Conservation (phyloP, 2,797 vertebrate genomes). For the Mus spretus region DNA sequence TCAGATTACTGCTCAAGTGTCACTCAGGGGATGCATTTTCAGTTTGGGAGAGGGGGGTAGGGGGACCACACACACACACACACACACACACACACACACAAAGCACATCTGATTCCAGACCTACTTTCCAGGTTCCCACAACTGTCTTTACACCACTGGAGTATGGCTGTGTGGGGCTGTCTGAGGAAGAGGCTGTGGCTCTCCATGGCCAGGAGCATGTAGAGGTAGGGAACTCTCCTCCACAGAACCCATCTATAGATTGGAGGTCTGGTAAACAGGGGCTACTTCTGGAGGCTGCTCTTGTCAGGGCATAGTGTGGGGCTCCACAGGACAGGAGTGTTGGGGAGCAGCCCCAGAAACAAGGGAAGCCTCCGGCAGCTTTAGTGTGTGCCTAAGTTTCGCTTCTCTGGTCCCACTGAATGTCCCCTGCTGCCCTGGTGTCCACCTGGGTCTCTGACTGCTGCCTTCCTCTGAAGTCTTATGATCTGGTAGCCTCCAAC, state of each 20-base stretch:
- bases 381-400: neutral
- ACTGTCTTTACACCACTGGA: conserved; percentile 98
- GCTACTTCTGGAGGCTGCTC: neutral
- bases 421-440: neutral
- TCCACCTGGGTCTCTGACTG: neutral
- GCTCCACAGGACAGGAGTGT: too few species aligned
- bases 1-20: neutral
- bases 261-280: neutral
- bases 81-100: neutral
- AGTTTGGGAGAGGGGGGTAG: neutral
- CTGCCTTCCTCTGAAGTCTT: neutral
- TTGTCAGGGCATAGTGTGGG: neutral
- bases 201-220: conserved; percentile 91
- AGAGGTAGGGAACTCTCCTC: conserved; percentile 89
- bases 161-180: conserved; percentile 96
- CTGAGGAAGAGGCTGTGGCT: conserved; percentile 93
- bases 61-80: neutral
- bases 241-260: neutral
- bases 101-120: conserved; percentile 9
- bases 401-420: neutral
- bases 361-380: neutral
- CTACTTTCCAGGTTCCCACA: conserved; percentile 93
- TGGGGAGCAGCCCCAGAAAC: neutral
- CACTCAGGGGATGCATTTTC: neutral
- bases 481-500: neutral